A percentile compares a stretch with the other conserved stretches of the same genome.
phyloP scores from a whole-genome alignment of 2,797 vertebrate genomes.

The Pipistrellus pygmaeus region DNA sequence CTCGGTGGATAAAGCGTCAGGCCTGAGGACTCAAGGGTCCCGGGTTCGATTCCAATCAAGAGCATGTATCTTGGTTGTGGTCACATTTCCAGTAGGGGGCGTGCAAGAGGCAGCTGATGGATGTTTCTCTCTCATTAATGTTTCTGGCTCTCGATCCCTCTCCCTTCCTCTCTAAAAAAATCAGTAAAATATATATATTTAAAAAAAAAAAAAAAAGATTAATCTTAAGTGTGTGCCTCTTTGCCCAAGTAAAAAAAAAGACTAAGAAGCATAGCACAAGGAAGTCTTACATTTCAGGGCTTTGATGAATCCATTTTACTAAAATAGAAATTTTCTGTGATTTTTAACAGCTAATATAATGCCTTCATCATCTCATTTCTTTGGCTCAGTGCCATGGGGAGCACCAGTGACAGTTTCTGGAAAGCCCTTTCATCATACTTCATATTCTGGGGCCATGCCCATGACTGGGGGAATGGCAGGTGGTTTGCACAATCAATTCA shows the following conservation, averaged over 20 bases:
- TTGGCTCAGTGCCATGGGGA: conserved; percentile 92
- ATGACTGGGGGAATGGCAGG: conserved; percentile 87
- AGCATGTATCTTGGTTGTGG: no score
- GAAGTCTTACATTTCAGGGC: not conserved
- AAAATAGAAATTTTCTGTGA: conserved; percentile 21
- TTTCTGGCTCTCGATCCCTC: no score
- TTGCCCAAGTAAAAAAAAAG: not conserved
- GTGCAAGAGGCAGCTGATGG: no score
- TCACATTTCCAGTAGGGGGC: no score
- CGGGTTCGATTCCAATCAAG: no score
- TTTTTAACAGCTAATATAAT: conserved; percentile 89
- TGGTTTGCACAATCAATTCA: conserved; percentile 96
- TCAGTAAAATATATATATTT: no score
- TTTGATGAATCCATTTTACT: conserved; percentile 35
- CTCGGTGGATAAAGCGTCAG: no score
- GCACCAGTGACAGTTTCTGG: conserved; percentile 89
- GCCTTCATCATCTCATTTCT: conserved; percentile 91
- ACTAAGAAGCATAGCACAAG: not conserved
- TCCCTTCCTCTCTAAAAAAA: no score
- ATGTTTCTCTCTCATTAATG: no score
- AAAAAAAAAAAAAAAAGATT: no score
- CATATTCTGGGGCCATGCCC: conserved; percentile 89
- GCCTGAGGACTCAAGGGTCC: no score
- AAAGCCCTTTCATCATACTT: conserved; percentile 90
- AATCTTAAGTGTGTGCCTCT: not conserved